phyloP scores from a whole-genome alignment of 2,113 vertebrate genomes.

The Pitta sordida region DNA sequence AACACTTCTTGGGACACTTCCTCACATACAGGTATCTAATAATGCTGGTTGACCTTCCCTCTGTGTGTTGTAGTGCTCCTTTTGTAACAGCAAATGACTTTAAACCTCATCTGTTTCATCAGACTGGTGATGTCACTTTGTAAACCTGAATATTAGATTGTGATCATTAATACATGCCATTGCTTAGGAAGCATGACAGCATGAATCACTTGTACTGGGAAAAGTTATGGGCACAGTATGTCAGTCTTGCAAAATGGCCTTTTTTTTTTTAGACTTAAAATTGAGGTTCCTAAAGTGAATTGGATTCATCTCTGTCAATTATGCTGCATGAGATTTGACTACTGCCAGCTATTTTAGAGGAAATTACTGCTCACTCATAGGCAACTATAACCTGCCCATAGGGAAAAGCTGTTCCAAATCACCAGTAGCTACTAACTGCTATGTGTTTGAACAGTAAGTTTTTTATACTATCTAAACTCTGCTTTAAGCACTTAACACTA shows the following conservation, averaged over 20 bases:
- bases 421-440: neutral
- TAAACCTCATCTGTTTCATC: neutral
- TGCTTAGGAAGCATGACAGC: neutral
- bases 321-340: neutral
- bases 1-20: neutral
- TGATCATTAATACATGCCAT: neutral
- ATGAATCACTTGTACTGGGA: neutral
- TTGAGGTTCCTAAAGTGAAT: neutral
- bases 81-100: neutral
- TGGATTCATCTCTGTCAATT: neutral
- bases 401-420: neutral
- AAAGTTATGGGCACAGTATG: neutral
- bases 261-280: neutral
- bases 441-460: neutral
- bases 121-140: neutral
- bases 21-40: neutral
- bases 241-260: neutral
- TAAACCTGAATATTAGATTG: neutral
- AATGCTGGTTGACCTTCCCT: neutral
- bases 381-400: neutral
- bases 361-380: neutral
- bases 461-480: neutral
- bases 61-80: neutral
- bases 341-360: neutral
- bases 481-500: neutral